Conservation (phyloP, 2,888 invertebrate genomes). For the Smittia aterrima region DNA sequence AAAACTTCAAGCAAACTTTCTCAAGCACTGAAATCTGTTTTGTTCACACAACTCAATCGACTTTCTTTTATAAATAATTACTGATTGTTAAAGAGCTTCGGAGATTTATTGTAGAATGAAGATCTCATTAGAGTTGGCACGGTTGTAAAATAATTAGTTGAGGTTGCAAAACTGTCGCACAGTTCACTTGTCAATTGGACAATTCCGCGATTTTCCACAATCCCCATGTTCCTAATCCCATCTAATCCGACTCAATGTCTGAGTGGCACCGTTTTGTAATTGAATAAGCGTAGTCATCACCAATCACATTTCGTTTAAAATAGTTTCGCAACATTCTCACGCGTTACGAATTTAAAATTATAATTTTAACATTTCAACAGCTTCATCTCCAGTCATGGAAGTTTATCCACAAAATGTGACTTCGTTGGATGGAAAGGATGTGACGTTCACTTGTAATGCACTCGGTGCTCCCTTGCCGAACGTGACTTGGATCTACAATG, state of each 20-base stretch:
- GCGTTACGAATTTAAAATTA: background rate
- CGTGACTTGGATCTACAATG: slow-evolving; percentile 88
- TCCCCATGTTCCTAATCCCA: background rate
- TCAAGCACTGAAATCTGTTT: background rate
- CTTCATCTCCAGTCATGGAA: slow-evolving; percentile 85
- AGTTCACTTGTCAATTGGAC: too few species aligned
- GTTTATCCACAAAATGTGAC: slow-evolving; percentile 81
- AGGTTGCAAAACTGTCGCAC: too few species aligned
- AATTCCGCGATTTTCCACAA: background rate
- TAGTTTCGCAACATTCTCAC: too few species aligned
- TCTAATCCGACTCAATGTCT: background rate
- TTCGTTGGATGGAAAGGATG: slow-evolving; percentile 90
- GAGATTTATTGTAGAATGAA: too few species aligned
- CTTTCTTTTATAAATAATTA: background rate
- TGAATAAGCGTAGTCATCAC: background rate
- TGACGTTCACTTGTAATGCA: slow-evolving; percentile 81
- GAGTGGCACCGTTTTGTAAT: background rate
- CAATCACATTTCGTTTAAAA: background rate
- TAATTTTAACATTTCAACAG: slow-evolving; percentile 55
- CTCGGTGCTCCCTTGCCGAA: slow-evolving; percentile 89
- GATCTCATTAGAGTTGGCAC: background rate
- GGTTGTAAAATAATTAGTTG: background rate
- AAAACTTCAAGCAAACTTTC: slow-evolving; percentile 48
- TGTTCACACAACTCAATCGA: background rate
- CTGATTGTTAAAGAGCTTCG: too few species aligned